Evolutionary conservation across 2,888 invertebrate species (phyloP), one percentile per base, ranked within the genome.

Genomic region (Caenorhabditis angaria): DNA sequence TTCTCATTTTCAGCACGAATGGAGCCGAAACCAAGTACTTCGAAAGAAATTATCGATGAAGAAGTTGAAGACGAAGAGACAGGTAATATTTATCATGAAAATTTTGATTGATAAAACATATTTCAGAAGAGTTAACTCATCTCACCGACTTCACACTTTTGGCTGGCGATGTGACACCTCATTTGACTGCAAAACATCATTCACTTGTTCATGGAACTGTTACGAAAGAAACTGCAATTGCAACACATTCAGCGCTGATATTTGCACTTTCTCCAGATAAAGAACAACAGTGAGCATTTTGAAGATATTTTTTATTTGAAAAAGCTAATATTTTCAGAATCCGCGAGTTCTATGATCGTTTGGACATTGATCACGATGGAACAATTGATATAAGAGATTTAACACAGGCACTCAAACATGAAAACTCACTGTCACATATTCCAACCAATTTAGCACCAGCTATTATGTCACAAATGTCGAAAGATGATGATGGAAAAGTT

Each of bases 341-440:
- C 32, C 80, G 83, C 18, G 77, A 92, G 87, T 90, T 99, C 72
- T 97, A 97, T 90, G 91, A 93, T 85, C 91, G 92, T 87, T 91
- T 97, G 87, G 97, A 99, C 89, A 91, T 92, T 65, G 94, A 97
- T 89, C 93, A 94, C 80, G 95, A 99, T 89, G 97, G 97, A 55
- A 92, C 92, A 88, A 94, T 97, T 88, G 95, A 96, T 90, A 93
- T 97, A 78, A 93, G 94, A 87, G 97, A 99, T 89, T 89, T 99
- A 81, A 93, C 94, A 25, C 91, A 91, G 71, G 94, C 94, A 24
- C 91, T 97, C 63, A 92, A 93, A 88, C 92, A 93, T 87, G 92
- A 93, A 89, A 79, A 78, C 18, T 83, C n/a, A n/a, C n/a, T n/a
- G n/a, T n/a, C 83, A 12, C 83, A 85, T 53, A 84, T 85, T 67